Base-by-base conservation (phyloP, 2,888 invertebrate genomes). In the Ornithoptera alexandrae region DNA sequence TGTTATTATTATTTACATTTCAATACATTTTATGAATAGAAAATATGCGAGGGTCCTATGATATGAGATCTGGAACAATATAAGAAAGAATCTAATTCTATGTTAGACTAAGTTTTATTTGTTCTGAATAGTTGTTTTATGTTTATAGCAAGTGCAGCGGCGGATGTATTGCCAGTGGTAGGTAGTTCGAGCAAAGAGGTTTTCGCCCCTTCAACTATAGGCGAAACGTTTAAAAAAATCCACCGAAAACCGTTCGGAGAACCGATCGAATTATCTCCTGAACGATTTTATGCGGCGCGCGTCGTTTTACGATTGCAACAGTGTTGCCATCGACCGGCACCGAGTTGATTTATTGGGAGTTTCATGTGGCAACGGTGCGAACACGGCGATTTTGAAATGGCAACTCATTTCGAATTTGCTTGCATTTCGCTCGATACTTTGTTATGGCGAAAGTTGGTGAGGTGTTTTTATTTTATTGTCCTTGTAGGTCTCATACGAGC, bases 251-350 rank as follows among this genome's bases (percentile, higher is more conserved):
- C 78, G 79, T 87, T 87, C 88, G 78, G 74, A 73, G 87, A 87
- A 88, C 72, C 85, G 80, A 88, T 88, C 87, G 87, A 86, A 87
- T 87, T 86, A 88, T 87, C 87, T 82, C 75, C 78, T 74, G 78
- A 80, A 80, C 79, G 83, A 79, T 84, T 88, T 86, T 87, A 86
- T 84, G 86, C 78, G 74, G 75, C 71, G 73, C 75, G 73, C 69
- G 75, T 74, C 75, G 71, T 69, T 83, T 83, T 83, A 83, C 78
- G 82, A 80, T 70, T 73, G 76, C 82, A 79, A 83, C 83, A 83
- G 75, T 82, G 83, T 83, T 83, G 83, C 82, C 74, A 76, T 72
- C 65, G 73, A 74, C 39, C 74, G 73, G 73, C 60, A 63, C 69
- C 62, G 57, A 58, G 57, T 70, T 83, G 83, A 83, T 82, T 84